Percentiles rank a stretch among this genome's conserved stretches.
phyloP scores from a whole-genome alignment of 2,113 vertebrate species.

The Archocentrus centrarchus region DNA sequence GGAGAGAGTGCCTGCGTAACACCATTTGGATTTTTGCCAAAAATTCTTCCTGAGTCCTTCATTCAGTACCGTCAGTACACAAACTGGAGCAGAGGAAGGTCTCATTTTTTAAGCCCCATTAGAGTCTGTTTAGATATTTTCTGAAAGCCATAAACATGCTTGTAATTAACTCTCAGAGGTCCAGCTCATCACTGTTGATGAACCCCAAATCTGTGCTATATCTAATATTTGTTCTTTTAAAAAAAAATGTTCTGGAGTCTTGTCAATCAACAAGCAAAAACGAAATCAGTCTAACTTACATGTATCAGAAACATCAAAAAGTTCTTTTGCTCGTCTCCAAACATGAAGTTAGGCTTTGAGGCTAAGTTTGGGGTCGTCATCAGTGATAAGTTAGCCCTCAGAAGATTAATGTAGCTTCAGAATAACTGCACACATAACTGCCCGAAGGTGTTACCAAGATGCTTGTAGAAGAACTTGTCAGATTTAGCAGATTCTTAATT shows the following conservation, averaged over 20 bases:
- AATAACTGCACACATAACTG: no score
- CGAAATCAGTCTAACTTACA: neutral
- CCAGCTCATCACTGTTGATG: accelerated
- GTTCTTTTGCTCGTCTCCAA: neutral
- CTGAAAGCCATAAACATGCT: neutral
- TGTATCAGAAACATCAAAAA: neutral
- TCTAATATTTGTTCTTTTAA: no score
- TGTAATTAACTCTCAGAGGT: neutral
- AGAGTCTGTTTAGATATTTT: no score
- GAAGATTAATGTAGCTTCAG: neutral
- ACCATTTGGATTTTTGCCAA: no score
- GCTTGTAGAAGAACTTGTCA: neutral
- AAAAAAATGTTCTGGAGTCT: neutral
- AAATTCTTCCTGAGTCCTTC: no score
- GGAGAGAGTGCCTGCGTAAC: no score
- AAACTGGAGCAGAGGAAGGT: no score
- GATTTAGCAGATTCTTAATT: neutral
- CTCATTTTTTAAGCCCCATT: no score
- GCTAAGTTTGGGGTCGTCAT: neutral
- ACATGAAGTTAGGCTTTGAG: no score
- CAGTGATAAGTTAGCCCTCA: accelerated
- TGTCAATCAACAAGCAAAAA: neutral
- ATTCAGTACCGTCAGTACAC: no score
- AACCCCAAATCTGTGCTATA: neutral
- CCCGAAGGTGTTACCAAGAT: neutral